Conservation (phyloP, 1,140 invertebrate genomes). For the Drosophila subpulchrella region DNA sequence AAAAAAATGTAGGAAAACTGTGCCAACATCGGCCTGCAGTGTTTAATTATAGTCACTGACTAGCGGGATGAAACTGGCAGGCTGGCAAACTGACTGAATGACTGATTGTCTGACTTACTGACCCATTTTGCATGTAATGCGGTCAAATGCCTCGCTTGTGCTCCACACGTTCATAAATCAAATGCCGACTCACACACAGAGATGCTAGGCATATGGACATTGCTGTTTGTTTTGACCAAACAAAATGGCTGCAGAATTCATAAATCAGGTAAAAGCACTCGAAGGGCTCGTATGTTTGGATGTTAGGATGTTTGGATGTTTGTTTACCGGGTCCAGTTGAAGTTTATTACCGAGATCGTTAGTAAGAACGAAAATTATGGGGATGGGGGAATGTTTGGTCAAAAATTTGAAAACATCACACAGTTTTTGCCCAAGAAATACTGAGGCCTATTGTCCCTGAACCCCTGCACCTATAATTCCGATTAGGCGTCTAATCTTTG, state of each 20-base stretch:
- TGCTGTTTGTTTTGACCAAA: slow-evolving; percentile 39
- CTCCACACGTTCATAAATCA: slow-evolving; percentile 61
- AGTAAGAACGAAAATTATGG: slow-evolving; percentile 4
- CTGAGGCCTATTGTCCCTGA: neutral
- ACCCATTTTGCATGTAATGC: slow-evolving; percentile 28
- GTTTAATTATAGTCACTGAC: slow-evolving; percentile 64
- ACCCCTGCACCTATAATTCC: neutral
- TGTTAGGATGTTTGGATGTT: neutral
- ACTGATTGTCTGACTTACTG: slow-evolving; percentile 6
- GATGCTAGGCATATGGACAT: slow-evolving; percentile 1
- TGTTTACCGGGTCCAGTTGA: neutral
- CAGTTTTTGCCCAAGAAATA: too few relatives aligned
- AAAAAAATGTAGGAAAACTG: slow-evolving; percentile 38
- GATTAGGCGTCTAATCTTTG: slow-evolving; percentile 17
- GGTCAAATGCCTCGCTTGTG: slow-evolving; percentile 31
- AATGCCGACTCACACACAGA: slow-evolving; percentile 25
- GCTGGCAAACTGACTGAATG: slow-evolving; percentile 6
- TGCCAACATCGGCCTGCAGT: slow-evolving; percentile 48
- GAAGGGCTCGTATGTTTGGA: slow-evolving; percentile 10
- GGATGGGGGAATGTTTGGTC: neutral
- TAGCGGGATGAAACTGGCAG: slow-evolving; percentile 2
- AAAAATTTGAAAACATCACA: neutral
- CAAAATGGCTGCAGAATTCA: slow-evolving; percentile 38
- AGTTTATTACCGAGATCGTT: slow-evolving; percentile 16
- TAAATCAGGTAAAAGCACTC: slow-evolving; percentile 23